Conservation (phyloP, 1,140 invertebrate species). For the Capitella teleta region DNA sequence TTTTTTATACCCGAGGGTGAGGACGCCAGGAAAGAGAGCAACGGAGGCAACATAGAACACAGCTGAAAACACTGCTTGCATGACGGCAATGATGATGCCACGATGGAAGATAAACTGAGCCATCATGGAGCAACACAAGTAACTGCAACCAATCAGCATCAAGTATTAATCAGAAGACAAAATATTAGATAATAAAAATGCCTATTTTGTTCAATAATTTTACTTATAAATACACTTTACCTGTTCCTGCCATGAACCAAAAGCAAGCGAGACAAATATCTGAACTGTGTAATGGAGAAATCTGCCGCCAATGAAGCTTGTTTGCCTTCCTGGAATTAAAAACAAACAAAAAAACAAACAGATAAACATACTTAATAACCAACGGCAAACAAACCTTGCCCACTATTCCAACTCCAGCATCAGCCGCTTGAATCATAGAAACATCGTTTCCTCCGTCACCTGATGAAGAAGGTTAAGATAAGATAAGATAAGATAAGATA, state of each 20-base stretch:
- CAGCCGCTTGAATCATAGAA: constrained; percentile 71
- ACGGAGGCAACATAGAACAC: constrained; percentile 98
- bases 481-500: not conserved
- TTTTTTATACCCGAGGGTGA: constrained; percentile 99
- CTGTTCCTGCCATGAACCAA: constrained; percentile 85
- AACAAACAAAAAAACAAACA: not conserved
- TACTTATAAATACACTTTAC: constrained; percentile 19
- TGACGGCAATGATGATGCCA: constrained; percentile 94
- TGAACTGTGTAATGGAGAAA: constrained; percentile 91
- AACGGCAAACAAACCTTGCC: constrained; percentile 45
- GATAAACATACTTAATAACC: not conserved
- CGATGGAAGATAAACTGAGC: constrained; percentile 98
- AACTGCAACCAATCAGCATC: too few species aligned
- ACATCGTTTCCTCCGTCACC: constrained; percentile 57
- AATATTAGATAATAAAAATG: too few species aligned
- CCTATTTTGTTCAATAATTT: constrained; percentile 2
- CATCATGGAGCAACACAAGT: constrained; percentile 87
- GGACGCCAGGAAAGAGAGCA: constrained; percentile 91
- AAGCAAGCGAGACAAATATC: constrained; percentile 67
- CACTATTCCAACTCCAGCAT: constrained; percentile 93
- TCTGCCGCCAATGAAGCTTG: constrained; percentile 98
- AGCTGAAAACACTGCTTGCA: constrained; percentile 97
- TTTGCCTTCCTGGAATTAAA: constrained; percentile 60
- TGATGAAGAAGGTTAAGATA: constrained; percentile 6
- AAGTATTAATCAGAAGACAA: too few species aligned